Conservation (phyloP, 2,888 invertebrate species). For the Nemapogon koenigi region DNA sequence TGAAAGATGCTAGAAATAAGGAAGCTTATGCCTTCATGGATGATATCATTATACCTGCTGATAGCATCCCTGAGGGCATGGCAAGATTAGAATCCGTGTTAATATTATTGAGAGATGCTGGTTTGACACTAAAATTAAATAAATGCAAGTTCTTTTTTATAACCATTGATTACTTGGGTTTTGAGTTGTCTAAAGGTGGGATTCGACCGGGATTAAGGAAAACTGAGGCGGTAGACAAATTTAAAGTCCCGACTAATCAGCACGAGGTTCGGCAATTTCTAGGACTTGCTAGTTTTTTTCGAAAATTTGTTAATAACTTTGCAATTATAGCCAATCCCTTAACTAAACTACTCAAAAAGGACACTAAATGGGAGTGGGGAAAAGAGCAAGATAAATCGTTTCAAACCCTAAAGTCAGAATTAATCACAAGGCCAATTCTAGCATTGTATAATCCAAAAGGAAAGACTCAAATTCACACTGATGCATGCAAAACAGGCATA, state of each 20-base stretch:
- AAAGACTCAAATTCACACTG: constrained; percentile 24
- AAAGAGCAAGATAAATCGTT: constrained; percentile 17
- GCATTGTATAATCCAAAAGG: constrained; percentile 18
- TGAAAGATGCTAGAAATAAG: constrained; percentile 15
- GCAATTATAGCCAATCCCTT: constrained; percentile 17
- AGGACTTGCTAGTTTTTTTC: constrained; percentile 20
- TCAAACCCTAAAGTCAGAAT: constrained; percentile 15
- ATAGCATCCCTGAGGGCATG: constrained; percentile 17
- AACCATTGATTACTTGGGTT: constrained; percentile 18
- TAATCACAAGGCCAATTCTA: constrained; percentile 19
- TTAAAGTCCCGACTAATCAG: background rate
- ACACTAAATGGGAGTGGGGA: constrained; percentile 17
- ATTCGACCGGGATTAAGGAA: constrained; percentile 18
- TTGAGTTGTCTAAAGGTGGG: constrained; percentile 16
- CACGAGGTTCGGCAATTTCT: constrained; percentile 17
- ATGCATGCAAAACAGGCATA: constrained; percentile 23
- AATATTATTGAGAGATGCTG: constrained; percentile 9
- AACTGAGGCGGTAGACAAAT: constrained; percentile 13
- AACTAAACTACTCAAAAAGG: constrained; percentile 18
- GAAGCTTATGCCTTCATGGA: constrained; percentile 20
- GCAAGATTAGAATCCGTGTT: constrained; percentile 16
- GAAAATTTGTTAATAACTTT: too few relatives aligned
- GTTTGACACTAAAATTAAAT: constrained; percentile 18
- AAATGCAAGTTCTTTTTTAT: constrained; percentile 21
- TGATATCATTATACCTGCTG: constrained; percentile 13